These are phyloP conservation scores for Urocolius indicus DNA, from an alignment of 2,113 vertebrate genomes.

Conservation along the genomic window DNA sequence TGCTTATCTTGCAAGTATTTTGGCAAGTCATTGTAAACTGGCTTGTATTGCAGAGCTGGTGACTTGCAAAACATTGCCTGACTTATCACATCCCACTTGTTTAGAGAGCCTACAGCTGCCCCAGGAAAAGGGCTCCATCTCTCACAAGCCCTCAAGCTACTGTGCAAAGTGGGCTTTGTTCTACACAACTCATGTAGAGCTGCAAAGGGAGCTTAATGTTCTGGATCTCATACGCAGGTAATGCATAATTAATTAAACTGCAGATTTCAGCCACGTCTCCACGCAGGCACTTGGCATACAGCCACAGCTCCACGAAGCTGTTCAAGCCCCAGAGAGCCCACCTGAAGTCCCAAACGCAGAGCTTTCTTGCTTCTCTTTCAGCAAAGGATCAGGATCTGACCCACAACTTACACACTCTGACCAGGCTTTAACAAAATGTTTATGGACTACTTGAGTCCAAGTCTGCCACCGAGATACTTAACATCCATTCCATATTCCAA, in stretches of 20 bases:
- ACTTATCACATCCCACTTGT: background rate
- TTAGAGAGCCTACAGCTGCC: background rate
- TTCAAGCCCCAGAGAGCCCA: rapidly evolving
- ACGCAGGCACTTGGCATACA: rapidly evolving
- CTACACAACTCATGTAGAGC: rapidly evolving
- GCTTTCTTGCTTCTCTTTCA: background rate
- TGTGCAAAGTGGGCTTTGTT: background rate
- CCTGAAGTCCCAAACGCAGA: background rate
- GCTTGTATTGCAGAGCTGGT: background rate
- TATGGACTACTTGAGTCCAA: background rate
- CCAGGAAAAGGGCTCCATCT: background rate
- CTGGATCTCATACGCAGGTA: background rate
- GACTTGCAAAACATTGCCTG: background rate
- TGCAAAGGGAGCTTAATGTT: background rate
- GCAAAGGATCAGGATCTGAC: background rate
- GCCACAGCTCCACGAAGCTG: background rate
- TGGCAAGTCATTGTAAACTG: constrained; percentile 3
- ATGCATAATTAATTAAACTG: background rate
- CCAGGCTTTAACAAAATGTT: background rate
- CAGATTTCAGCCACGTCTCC: background rate
- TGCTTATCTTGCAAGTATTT: background rate
- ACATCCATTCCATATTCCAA: background rate
- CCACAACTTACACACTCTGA: background rate
- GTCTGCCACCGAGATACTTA: background rate
- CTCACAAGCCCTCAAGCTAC: rapidly evolving